phyloP scores from a whole-genome alignment of 2,797 vertebrate species.

The Hybognathus amarus region DNA sequence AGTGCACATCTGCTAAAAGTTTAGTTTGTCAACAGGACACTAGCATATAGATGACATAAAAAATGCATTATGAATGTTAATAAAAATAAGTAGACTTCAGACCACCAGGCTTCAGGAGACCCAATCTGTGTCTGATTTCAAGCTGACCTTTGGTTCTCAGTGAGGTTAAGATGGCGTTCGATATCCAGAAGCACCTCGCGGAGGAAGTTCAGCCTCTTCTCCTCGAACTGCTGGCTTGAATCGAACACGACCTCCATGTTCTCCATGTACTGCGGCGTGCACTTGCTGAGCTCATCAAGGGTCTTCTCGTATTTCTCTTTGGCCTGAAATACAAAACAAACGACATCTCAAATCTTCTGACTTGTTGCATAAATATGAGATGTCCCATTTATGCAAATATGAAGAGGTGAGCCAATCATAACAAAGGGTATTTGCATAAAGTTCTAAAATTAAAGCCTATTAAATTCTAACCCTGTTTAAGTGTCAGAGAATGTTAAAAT shows the following conservation, averaged over 20 bases:
- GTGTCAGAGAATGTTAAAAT: background rate
- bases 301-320: slow-evolving; percentile 96
- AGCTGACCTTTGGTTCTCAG: slow-evolving; percentile 88
- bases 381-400: background rate
- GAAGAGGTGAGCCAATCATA: background rate
- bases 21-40: background rate
- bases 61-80: background rate
- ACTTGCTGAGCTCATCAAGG: slow-evolving; percentile 90
- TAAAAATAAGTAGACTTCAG: background rate
- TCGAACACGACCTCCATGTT: slow-evolving; percentile 96
- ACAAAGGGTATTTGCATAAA: background rate
- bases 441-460: background rate
- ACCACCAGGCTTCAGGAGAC: background rate
- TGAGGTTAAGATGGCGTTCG: slow-evolving; percentile 94
- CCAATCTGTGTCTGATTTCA: background rate
- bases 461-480: background rate
- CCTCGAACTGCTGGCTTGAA: slow-evolving; percentile 96
- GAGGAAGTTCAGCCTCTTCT: slow-evolving; percentile 92
- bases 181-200: slow-evolving; percentile 92
- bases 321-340: slow-evolving; percentile 73
- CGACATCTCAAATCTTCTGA: slow-evolving; percentile 11
- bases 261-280: slow-evolving; percentile 92
- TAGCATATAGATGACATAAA: background rate
- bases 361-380: background rate
- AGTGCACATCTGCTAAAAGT: background rate